These are phyloP conservation scores for Tetranychus piercei DNA, from an alignment of 2,888 invertebrate species.

Conservation along the genomic window DNA sequence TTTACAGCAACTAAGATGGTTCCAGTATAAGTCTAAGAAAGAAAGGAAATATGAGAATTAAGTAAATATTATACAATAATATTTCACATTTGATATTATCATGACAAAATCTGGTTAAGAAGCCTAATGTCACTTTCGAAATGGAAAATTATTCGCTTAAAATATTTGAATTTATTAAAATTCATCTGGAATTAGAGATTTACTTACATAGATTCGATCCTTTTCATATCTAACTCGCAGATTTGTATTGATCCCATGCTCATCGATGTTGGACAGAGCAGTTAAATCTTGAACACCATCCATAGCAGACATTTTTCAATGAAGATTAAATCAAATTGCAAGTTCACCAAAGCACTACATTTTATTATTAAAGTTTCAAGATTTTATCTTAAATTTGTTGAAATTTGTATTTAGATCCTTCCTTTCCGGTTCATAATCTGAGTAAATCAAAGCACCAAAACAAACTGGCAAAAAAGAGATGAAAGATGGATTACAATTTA, in stretches of 20 bases:
- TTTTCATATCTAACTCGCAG: constrained; percentile 58
- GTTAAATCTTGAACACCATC: constrained; percentile 80
- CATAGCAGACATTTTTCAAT: constrained; percentile 32
- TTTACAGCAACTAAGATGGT: constrained; percentile 81
- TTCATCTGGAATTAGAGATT: background rate
- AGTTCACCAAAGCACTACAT: background rate
- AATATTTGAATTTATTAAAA: background rate
- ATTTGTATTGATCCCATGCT: constrained; percentile 69
- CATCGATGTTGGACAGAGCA: constrained; percentile 69
- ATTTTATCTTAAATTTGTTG: too few relatives aligned
- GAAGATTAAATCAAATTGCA: background rate
- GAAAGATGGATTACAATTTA: too few relatives aligned
- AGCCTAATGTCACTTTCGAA: background rate
- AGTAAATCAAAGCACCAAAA: too few relatives aligned
- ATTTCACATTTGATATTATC: background rate
- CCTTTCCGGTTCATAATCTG: too few relatives aligned
- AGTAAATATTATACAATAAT: background rate
- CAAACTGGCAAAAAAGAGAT: too few relatives aligned
- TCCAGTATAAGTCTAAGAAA: constrained; percentile 68
- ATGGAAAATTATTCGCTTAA: background rate
- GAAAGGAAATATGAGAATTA: background rate
- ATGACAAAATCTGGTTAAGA: background rate
- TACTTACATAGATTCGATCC: constrained; percentile 63
- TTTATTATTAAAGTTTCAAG: background rate
- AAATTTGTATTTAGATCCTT: too few relatives aligned